Conservation (phyloP, 2,888 invertebrate species). For the Desoria tigrina region DNA sequence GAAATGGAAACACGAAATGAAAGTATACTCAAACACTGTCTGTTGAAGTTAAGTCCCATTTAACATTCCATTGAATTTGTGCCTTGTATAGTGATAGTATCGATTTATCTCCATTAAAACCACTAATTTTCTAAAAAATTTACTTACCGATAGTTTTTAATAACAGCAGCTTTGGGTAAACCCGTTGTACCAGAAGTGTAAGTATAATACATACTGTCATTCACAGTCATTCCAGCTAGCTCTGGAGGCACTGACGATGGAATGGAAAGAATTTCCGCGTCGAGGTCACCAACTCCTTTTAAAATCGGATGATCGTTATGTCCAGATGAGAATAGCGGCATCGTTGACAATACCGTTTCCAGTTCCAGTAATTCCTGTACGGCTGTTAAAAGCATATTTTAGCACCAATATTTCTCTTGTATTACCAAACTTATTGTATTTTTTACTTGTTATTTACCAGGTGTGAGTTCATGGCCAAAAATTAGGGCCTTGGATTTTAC, state of each 20-base stretch:
- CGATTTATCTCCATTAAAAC: background rate
- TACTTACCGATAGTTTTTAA: constrained; percentile 46
- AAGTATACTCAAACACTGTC: no score
- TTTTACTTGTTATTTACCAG: constrained; percentile 61
- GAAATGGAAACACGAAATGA: no score
- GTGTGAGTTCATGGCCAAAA: constrained; percentile 70
- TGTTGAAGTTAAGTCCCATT: no score
- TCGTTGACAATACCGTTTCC: constrained; percentile 28
- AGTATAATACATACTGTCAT: constrained; percentile 84
- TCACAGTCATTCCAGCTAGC: constrained; percentile 60
- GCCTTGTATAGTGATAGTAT: no score
- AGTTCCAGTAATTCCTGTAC: constrained; percentile 36
- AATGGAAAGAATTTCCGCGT: constrained; percentile 30
- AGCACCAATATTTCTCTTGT: no score
- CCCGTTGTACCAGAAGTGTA: constrained; percentile 98
- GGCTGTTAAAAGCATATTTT: constrained; percentile 27
- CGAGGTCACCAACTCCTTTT: constrained; percentile 30
- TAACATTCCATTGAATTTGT: no score
- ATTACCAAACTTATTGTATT: no score
- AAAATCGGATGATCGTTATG: constrained; percentile 32
- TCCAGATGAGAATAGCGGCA: constrained; percentile 42
- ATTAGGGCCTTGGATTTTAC: constrained; percentile 82
- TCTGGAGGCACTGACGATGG: constrained; percentile 27
- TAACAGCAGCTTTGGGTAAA: constrained; percentile 46
- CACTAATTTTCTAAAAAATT: background rate